Conservation (phyloP, 2,888 invertebrate genomes). For the Adelognathus sp. region DNA sequence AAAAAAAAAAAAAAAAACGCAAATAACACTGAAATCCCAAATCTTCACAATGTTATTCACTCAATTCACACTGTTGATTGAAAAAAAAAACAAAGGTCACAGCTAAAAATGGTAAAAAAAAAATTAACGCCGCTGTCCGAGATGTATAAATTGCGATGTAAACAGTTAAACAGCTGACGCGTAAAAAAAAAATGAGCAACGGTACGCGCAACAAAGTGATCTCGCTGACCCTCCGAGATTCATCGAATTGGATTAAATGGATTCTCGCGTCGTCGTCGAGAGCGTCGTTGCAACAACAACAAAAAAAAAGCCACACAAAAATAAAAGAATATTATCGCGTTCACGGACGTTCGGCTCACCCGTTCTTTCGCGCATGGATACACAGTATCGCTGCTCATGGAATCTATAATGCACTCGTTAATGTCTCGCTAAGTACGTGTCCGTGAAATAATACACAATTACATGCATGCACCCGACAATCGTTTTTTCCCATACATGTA, state of each 20-base stretch:
- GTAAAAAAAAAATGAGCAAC: not conserved
- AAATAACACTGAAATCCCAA: not conserved
- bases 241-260: not conserved
- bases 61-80: too few species aligned
- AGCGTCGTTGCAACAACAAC: too few species aligned
- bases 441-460: too few species aligned
- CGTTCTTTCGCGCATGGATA: constrained; percentile 18
- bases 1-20: too few species aligned
- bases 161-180: constrained; percentile 29
- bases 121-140: not conserved
- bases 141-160: constrained; percentile 16
- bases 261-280: not conserved
- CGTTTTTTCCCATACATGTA: too few species aligned
- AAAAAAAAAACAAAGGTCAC: not conserved
- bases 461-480: too few species aligned
- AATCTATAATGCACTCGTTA: not conserved
- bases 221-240: not conserved
- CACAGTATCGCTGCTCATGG: constrained; percentile 32
- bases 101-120: not conserved
- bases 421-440: too few species aligned
- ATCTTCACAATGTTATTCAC: not conserved
- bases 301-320: too few species aligned
- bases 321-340: constrained; percentile 30
- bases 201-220: not conserved
- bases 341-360: constrained; percentile 36